Base-by-base conservation (phyloP, 2,797 vertebrate genomes). In the Sebastes minor region DNA sequence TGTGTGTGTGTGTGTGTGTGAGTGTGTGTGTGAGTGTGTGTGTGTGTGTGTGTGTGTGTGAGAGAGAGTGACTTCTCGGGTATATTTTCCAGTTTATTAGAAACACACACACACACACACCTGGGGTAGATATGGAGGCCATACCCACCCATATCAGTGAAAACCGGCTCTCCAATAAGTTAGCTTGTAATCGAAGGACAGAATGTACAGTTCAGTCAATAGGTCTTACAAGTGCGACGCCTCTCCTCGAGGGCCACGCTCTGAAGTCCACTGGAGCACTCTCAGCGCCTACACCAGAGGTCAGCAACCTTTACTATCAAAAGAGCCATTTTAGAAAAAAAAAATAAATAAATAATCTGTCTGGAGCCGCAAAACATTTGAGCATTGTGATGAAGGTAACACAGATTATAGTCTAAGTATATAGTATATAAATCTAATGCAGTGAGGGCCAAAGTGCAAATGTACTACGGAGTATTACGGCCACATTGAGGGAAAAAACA, bases 1-100 rank as follows among this genome's bases (percentile, higher is more conserved):
- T 83, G 71, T 81, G 25, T 65, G 69, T 68, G 77, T 62, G 42
- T 32, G 63, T 79, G 61, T 32, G 46, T 61, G 69, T 59, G 28
- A 46, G 33, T 53, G 28, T 62, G 61, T 32, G 46, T 61, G 69
- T 59, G 28, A 46, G 33, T 42, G 33, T 57, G 61, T n/a, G 56
- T 61, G 68, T 59, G 28, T 63, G 33, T 83, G 61, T 32, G 56
- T 69, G 33, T 60, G 61, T 32, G 46, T 61, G 69, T 59, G 28
- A 46, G 33, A 8, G 6, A 22, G 42, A 12, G 7, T 28, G 3
- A 52, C 8, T 23, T 49, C 32, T 5, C 33, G 20, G 11, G 2
- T 59, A 9, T 30, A 56, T 61, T 71, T 60, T 32, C 14, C 14
- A 12, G 28, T 4, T 56, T 57, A 35, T 57, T 52, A 64, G 16